Base-by-base conservation (phyloP, 2,888 invertebrate genomes). In the Mayetiola destructor region DNA sequence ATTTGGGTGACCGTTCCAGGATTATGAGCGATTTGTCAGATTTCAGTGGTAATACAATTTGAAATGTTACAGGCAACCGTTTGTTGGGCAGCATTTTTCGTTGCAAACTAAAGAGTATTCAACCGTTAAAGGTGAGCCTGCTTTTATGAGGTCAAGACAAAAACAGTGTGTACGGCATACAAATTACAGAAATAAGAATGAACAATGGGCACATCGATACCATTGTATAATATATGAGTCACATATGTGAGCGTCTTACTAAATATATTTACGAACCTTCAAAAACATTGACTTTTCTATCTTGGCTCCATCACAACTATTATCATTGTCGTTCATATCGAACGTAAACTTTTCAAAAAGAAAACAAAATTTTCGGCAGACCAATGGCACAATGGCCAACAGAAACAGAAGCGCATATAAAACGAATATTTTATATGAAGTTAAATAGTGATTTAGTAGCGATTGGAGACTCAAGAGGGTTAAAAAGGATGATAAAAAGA, bases 371-470 rank as follows among this genome's bases (percentile, higher is more conserved):
- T 5, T n/a, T 16, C n/a, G 37, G 32, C 10, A 6, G 20, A 39
- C 16, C 39, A 36, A 3, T n/a, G 16, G 39, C 39, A 39, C 20
- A 16, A 39, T 16, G 5, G 8, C 20, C n/a, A 9, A 18, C 39
- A 39, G 3, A 3, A 3, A 39, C 39, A 39, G 8, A 9, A 9
- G 32, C 32, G 39, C 18, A 39, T 6, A 39, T 20, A 42, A 42
- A 21, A 23, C 42, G 27, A 27, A 48, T 48, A 57, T 53, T 30
- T 53, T 53, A 23, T 53, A 53, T 53, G 39, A 53, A 59, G 36
- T 42, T 59, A 56, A 59, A 59, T 56, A 42, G 56, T 56, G 59
- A 59, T 59, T 59, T 59, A 59, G 54, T 56, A 40, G 54, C 59
- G 56, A 58, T 58, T 58, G 58, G 58, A n/a, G n/a, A 55, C 58